Percentiles rank a stretch among this genome's conserved stretches.
These are phyloP conservation scores for Myiothlypis coronata DNA, from an alignment of 2,797 vertebrate species.

Conservation along the genomic window DNA sequence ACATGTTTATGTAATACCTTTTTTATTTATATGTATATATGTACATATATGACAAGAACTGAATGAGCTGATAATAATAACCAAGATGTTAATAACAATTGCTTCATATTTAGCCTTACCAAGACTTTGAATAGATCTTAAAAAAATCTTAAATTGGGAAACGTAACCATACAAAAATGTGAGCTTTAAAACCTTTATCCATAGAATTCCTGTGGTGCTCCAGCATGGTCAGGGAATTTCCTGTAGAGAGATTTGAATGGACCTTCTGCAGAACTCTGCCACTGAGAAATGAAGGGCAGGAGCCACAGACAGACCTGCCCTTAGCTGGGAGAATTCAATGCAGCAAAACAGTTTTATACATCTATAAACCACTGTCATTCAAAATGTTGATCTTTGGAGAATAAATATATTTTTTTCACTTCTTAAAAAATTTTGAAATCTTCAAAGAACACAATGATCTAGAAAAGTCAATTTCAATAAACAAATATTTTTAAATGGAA, in stretches of 20 bases:
- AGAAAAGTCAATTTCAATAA: not conserved
- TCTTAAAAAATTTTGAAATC: not conserved
- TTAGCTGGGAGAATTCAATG: not conserved
- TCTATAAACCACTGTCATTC: not conserved
- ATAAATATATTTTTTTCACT: not conserved
- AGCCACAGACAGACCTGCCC: not conserved
- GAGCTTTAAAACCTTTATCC: not conserved
- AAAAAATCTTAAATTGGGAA: not conserved
- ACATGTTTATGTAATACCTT: not conserved
- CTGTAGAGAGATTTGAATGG: not conserved
- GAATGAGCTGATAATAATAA: not conserved
- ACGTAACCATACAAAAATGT: not conserved
- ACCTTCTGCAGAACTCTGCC: not conserved
- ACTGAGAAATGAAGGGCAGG: not conserved
- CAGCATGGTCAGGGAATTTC: not conserved
- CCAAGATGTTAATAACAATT: not conserved
- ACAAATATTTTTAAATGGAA: not conserved
- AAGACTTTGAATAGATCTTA: not conserved
- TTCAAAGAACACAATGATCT: not conserved
- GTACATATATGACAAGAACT: not conserved
- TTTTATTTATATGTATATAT: not conserved
- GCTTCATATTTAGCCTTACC: not conserved
- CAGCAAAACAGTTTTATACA: not conserved
- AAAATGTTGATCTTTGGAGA: not conserved
- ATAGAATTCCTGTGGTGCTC: not conserved